Conservation (phyloP, 37 sponge, comb jelly and placozoan genomes). For the Lycopodina hypogea region DNA sequence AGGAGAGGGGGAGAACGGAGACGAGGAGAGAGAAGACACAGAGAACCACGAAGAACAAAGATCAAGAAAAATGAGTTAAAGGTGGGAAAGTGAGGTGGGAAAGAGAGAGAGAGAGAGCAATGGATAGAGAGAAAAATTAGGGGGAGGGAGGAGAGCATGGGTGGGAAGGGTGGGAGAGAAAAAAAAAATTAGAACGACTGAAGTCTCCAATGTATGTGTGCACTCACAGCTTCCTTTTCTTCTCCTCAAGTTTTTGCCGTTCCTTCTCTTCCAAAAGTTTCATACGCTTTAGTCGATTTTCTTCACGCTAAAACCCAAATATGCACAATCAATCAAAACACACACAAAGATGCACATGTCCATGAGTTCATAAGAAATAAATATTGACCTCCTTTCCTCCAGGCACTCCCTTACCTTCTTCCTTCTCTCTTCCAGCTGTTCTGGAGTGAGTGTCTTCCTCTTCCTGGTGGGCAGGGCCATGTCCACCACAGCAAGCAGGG, state of each 20-base stretch:
- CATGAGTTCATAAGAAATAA: too few relatives aligned
- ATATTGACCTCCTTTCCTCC: too few relatives aligned
- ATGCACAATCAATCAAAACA: not conserved
- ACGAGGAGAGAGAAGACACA: too few relatives aligned
- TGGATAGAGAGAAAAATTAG: too few relatives aligned
- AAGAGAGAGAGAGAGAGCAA: not conserved
- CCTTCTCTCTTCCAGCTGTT: constrained; percentile 71
- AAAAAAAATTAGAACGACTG: not conserved
- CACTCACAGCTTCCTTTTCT: constrained; percentile 37
- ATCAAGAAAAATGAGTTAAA: too few relatives aligned
- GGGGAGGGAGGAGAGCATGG: too few relatives aligned
- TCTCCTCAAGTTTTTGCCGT: constrained; percentile 51
- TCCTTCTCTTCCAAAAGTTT: constrained; percentile 71
- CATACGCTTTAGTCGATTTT: constrained; percentile 48
- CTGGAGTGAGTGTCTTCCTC: constrained; percentile 60
- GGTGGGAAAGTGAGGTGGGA: not conserved
- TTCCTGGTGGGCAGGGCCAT: constrained; percentile 35
- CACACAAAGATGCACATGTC: not conserved
- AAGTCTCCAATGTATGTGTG: not conserved
- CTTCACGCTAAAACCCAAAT: constrained; percentile 45
- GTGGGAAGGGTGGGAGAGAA: not conserved
- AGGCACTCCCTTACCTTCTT: constrained; percentile 40
- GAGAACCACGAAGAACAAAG: too few relatives aligned
- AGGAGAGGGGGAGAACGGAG: too few relatives aligned
- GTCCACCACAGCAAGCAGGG: not conserved